Percentiles rank a stretch among this genome's conserved stretches.
Conservation (phyloP, 2,797 vertebrate species). For the Sciaenops ocellatus region DNA sequence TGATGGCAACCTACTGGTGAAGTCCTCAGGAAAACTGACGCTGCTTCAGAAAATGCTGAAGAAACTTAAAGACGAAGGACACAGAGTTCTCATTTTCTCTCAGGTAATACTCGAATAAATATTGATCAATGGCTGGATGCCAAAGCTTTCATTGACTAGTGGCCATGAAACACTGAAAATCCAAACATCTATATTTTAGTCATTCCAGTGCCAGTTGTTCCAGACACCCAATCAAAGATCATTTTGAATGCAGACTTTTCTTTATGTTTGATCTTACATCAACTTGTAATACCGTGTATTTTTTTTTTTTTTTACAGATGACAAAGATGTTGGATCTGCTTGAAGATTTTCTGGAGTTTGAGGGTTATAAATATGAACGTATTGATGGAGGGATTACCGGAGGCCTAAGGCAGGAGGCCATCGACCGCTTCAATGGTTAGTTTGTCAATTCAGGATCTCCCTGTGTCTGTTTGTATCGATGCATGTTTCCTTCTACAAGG, state of each 20-base stretch:
- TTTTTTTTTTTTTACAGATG: slow-evolving; percentile 87
- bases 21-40: slow-evolving; percentile 97
- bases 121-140: neutral
- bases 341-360: slow-evolving; percentile 97
- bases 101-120: slow-evolving; percentile 84
- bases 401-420: slow-evolving; percentile 95
- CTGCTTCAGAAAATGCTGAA: slow-evolving; percentile 98
- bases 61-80: slow-evolving; percentile 94
- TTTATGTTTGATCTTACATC: neutral
- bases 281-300: neutral
- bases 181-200: neutral
- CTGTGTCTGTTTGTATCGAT: slow-evolving; percentile 1
- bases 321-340: slow-evolving; percentile 99
- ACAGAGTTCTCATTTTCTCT: slow-evolving; percentile 98
- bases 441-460: neutral
- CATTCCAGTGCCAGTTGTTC: neutral
- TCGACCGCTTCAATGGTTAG: slow-evolving; percentile 97
- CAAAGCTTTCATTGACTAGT: neutral
- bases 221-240: neutral
- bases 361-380: slow-evolving; percentile 98
- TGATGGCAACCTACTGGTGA: slow-evolving; percentile 94
- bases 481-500: neutral
- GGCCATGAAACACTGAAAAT: slow-evolving; percentile 9
- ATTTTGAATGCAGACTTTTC: neutral
- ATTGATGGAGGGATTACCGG: slow-evolving; percentile 97